These are phyloP conservation scores for Dasypus novemcinctus DNA, from an alignment of 2,113 vertebrate genomes.

Conservation along the genomic window DNA sequence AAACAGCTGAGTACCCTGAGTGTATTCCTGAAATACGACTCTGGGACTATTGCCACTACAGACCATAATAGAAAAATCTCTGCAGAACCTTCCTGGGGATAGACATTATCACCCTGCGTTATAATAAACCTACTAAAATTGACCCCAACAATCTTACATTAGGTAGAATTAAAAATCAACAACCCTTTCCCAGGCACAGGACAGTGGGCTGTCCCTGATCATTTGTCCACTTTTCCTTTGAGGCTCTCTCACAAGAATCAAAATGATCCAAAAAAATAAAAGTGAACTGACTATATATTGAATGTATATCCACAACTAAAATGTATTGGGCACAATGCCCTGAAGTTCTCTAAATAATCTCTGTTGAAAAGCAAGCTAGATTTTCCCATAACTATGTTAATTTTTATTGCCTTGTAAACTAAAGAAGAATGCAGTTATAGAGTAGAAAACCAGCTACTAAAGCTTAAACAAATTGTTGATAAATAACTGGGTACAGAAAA, in stretches of 20 bases:
- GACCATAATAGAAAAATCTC: background rate
- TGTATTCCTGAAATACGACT: background rate
- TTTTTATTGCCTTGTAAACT: slow-evolving; percentile 63
- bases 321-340: background rate
- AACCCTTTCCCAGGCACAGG: background rate
- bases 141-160: background rate
- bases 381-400: slow-evolving; percentile 56
- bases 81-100: background rate
- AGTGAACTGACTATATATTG: too few species aligned
- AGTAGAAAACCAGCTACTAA: slow-evolving; percentile 46
- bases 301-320: slow-evolving; percentile 42
- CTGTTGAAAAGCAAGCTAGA: slow-evolving; percentile 40
- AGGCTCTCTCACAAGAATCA: slow-evolving; percentile 33
- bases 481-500: slow-evolving; percentile 33
- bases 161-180: background rate
- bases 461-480: slow-evolving; percentile 40
- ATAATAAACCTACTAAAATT: slow-evolving; percentile 23
- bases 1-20: background rate
- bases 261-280: too few species aligned
- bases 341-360: slow-evolving; percentile 48
- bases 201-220: background rate
- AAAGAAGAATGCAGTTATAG: slow-evolving; percentile 10
- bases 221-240: slow-evolving; percentile 15
- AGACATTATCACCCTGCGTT: background rate
- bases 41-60: background rate